phyloP scores from a whole-genome alignment of 1,140 invertebrate genomes.

The Caenorhabditis tropicalis region DNA sequence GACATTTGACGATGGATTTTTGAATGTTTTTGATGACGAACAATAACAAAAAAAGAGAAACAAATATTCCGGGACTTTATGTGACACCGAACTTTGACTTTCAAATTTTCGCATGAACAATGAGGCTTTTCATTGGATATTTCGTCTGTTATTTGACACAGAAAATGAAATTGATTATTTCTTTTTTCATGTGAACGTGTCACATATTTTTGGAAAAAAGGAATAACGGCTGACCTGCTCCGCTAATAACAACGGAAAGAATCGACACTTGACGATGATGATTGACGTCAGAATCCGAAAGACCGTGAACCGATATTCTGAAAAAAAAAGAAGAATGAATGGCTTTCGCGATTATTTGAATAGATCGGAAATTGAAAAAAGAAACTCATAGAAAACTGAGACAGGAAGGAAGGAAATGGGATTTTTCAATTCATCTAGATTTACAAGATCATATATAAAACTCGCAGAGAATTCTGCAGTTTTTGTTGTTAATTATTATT shows the following conservation, averaged over 20 bases:
- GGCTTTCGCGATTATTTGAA: not conserved
- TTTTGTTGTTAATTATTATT: too few species aligned
- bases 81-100: slow-evolving; percentile 27
- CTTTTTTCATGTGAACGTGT: not conserved
- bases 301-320: slow-evolving; percentile 23
- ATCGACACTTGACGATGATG: slow-evolving; percentile 22
- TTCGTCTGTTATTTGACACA: not conserved
- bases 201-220: not conserved
- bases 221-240: slow-evolving; percentile 25
- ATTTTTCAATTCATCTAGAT: too few species aligned
- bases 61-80: slow-evolving; percentile 36
- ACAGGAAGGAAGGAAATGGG: not conserved
- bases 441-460: too few species aligned
- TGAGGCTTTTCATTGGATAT: not conserved
- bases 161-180: not conserved
- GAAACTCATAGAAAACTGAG: slow-evolving; percentile 13
- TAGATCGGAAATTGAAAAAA: not conserved
- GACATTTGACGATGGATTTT: slow-evolving; percentile 10
- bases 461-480: too few species aligned
- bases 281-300: slow-evolving; percentile 34
- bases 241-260: slow-evolving; percentile 23
- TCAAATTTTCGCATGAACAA: slow-evolving; percentile 25
- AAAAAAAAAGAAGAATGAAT: not conserved
- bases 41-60: slow-evolving; percentile 28
- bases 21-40: not conserved